Conservation (phyloP, 2,797 vertebrate species). For the Artibeus lituratus region DNA sequence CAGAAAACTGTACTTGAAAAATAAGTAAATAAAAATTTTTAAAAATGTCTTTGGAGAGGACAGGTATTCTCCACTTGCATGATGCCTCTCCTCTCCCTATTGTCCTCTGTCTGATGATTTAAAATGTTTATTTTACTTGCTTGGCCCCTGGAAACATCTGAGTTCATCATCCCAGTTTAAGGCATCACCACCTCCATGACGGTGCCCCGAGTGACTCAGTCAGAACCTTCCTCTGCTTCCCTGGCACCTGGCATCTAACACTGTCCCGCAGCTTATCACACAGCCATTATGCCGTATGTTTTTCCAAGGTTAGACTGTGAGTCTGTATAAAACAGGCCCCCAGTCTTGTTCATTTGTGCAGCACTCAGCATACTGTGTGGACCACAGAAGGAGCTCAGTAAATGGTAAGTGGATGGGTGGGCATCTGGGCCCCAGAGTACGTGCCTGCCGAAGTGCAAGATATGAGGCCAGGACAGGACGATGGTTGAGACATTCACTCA, state of each 20-base stretch:
- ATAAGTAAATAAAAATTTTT: too few species aligned
- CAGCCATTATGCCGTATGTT: fast-evolving
- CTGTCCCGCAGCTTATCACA: too few species aligned
- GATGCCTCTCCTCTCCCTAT: neutral
- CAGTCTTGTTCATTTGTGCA: neutral
- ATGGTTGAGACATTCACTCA: neutral
- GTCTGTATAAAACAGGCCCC: too few species aligned
- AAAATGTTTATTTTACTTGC: neutral
- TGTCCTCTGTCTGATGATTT: neutral
- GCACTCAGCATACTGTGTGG: neutral
- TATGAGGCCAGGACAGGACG: neutral
- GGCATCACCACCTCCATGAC: neutral
- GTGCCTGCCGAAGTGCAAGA: neutral
- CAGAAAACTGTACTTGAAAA: too few species aligned
- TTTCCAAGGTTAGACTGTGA: neutral
- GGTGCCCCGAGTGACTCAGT: neutral
- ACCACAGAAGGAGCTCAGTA: neutral
- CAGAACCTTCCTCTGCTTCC: neutral
- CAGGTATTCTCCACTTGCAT: neutral
- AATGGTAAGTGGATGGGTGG: neutral
- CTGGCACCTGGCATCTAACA: neutral
- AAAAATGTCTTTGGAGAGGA: neutral
- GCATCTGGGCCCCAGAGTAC: neutral
- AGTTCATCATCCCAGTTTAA: neutral
- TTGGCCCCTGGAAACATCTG: neutral